These are phyloP conservation scores for Mus spretus DNA, from an alignment of 2,797 vertebrate genomes.

Conservation along the genomic window DNA sequence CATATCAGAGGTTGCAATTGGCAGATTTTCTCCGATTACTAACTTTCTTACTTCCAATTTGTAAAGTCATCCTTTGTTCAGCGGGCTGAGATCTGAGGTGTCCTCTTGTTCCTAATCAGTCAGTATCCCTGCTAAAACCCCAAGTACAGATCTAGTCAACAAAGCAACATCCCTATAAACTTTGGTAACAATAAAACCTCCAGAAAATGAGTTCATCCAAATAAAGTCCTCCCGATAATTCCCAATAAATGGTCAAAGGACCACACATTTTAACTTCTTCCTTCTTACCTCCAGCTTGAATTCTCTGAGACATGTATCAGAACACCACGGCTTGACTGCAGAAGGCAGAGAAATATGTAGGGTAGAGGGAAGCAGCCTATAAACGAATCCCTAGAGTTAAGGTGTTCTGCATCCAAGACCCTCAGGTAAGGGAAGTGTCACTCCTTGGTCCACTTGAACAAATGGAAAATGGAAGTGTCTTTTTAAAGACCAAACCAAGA, in stretches of 20 bases:
- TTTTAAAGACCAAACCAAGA: conserved; percentile 59
- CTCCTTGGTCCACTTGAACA: conserved; percentile 23
- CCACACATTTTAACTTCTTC: neutral
- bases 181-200: neutral
- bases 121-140: neutral
- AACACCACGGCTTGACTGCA: neutral
- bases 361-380: neutral
- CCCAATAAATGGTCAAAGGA: neutral
- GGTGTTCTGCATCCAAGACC: neutral
- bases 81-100: rapidly evolving
- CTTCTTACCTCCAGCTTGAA: conserved; percentile 22
- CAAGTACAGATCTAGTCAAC: neutral
- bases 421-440: neutral
- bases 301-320: neutral
- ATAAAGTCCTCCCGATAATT: neutral
- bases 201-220: neutral
- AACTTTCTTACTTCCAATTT: neutral
- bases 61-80: neutral
- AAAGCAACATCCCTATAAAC: neutral
- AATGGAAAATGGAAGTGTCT: conserved; percentile 4
- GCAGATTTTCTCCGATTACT: neutral
- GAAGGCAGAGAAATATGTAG: neutral
- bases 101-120: neutral
- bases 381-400: neutral
- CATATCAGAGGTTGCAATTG: neutral